A percentile compares a stretch with the other conserved stretches of the same genome.
These are phyloP conservation scores for Calliopsis andreniformis DNA, from an alignment of 1,140 invertebrate species.

Conservation along the genomic window DNA sequence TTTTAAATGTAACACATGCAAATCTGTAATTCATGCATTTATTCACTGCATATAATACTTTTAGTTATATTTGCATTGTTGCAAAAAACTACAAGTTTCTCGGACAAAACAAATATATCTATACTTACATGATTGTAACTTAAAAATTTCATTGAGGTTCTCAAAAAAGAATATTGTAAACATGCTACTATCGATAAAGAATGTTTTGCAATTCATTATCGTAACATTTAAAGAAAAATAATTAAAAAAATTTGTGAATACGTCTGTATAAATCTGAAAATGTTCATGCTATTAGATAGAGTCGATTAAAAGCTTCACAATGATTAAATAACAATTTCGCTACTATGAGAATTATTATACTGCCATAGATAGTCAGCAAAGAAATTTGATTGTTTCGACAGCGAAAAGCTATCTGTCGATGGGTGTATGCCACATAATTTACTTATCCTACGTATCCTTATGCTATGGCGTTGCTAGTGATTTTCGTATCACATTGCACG, in stretches of 20 bases:
- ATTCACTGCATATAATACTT: not conserved
- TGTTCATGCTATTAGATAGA: constrained; percentile 8
- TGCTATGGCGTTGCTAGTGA: constrained; percentile 41
- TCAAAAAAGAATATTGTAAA: constrained; percentile 41
- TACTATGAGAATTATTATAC: constrained; percentile 42
- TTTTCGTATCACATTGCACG: constrained; percentile 39
- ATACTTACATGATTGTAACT: not conserved
- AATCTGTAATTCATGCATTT: constrained; percentile 14
- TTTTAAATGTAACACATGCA: constrained; percentile 1
- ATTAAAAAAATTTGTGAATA: not conserved
- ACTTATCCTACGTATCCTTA: constrained; percentile 48
- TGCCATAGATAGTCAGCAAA: constrained; percentile 26
- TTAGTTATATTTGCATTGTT: not conserved
- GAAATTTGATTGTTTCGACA: constrained; percentile 51
- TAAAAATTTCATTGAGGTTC: not conserved
- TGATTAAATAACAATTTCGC: constrained; percentile 41
- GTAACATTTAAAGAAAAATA: constrained; percentile 3
- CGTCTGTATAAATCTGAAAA: constrained; percentile 23
- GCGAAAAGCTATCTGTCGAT: constrained; percentile 37
- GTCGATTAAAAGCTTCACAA: constrained; percentile 43
- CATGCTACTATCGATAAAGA: constrained; percentile 21
- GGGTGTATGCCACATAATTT: constrained; percentile 57
- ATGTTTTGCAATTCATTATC: not conserved
- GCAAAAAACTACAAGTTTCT: not conserved
- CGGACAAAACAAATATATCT: constrained; percentile 4